Conservation (phyloP, 2,797 vertebrate genomes). For the Rachycentron canadum region DNA sequence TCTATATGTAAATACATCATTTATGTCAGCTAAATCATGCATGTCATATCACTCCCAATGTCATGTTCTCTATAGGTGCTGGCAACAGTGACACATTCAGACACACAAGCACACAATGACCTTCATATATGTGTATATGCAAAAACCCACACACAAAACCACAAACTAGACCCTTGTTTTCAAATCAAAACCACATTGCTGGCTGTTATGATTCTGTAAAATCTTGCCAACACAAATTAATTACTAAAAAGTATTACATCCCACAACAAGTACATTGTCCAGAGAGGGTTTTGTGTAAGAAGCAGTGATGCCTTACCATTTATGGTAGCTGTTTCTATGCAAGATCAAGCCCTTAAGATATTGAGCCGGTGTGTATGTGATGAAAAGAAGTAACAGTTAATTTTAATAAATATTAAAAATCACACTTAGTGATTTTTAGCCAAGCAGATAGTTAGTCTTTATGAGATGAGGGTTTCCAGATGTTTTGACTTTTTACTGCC, state of each 20-base stretch:
- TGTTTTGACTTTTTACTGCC: background rate
- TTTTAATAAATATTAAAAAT: background rate
- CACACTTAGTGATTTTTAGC: background rate
- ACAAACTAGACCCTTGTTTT: constrained; percentile 26
- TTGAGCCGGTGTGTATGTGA: background rate
- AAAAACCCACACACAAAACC: constrained; percentile 26
- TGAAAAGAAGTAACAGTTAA: background rate
- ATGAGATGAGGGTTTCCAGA: constrained; percentile 13
- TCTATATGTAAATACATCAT: constrained; percentile 43
- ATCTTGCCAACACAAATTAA: constrained; percentile 56
- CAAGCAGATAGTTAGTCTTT: background rate
- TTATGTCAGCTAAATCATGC: constrained; percentile 45
- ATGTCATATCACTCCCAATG: constrained; percentile 32
- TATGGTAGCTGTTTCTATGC: constrained; percentile 33
- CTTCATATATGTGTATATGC: background rate
- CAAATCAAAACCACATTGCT: constrained; percentile 74
- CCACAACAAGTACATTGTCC: constrained; percentile 49
- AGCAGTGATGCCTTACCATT: constrained; percentile 26
- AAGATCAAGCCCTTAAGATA: background rate
- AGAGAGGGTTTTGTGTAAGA: constrained; percentile 34
- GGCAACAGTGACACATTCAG: constrained; percentile 33
- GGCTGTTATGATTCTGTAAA: constrained; percentile 31
- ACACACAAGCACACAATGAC: constrained; percentile 29
- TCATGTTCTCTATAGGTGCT: constrained; percentile 15
- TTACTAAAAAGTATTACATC: constrained; percentile 51